Conservation (phyloP, 2,113 vertebrate species). For the Thomomys bottae region DNA sequence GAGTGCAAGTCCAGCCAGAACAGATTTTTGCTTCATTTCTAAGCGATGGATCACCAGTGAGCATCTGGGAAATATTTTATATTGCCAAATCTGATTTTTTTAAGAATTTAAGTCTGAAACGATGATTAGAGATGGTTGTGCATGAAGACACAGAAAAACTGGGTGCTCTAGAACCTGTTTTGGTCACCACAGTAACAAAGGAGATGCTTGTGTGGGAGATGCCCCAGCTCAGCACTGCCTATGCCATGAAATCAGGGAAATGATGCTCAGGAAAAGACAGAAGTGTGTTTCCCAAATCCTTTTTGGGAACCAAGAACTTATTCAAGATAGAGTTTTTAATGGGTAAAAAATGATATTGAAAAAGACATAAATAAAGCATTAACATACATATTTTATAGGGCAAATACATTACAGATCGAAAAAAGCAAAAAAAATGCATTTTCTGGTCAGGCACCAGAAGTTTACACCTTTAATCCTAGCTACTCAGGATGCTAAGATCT, state of each 20-base stretch:
- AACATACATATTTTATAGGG: not conserved
- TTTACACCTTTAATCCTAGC: too few species aligned
- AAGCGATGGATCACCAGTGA: not conserved
- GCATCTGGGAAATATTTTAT: slow-evolving; percentile 28
- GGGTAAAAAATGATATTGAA: not conserved
- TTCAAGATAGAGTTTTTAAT: not conserved
- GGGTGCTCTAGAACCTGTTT: not conserved
- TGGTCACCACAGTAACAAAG: not conserved
- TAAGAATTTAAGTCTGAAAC: slow-evolving; percentile 31
- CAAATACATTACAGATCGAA: not conserved
- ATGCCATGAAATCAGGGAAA: not conserved
- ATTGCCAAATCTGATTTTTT: slow-evolving; percentile 13
- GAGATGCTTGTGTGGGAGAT: not conserved
- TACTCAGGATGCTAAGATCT: too few species aligned
- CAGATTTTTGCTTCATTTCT: not conserved
- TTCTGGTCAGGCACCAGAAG: too few species aligned
- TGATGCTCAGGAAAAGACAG: not conserved
- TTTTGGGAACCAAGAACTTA: not conserved
- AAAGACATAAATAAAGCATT: not conserved
- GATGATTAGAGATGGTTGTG: slow-evolving; percentile 9
- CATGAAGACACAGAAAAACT: not conserved
- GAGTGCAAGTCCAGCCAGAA: not conserved
- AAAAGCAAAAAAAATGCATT: not conserved
- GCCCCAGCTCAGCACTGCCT: accelerated
- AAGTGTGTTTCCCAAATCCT: not conserved